Evolutionary conservation across 2,888 invertebrate species (phyloP).

Genomic region (Ectemnius cavifrons): DNA sequence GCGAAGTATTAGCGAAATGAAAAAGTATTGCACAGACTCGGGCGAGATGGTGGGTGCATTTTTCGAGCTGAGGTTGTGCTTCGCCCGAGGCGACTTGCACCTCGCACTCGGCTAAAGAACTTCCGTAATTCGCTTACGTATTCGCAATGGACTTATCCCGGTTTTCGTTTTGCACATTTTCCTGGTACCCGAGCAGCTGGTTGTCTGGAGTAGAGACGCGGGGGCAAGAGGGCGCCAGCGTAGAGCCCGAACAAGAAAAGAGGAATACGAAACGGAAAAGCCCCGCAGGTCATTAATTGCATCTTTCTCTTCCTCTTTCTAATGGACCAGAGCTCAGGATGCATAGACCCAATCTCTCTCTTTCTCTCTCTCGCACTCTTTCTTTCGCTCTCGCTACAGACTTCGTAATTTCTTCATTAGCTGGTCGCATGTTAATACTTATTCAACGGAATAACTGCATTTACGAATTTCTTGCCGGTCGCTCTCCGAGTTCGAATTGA

Average conservation of each 20-base stretch:
- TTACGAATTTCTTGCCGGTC: neutral
- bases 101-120: constrained; percentile 57
- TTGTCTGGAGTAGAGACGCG: constrained; percentile 24
- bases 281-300: constrained; percentile 51
- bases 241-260: constrained; percentile 27
- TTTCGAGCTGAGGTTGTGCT: too few species aligned
- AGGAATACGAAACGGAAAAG: constrained; percentile 17
- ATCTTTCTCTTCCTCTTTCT: constrained; percentile 21
- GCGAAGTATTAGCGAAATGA: constrained; percentile 16
- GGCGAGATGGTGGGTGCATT: constrained; percentile 20
- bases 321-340: constrained; percentile 6
- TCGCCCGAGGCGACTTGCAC: neutral
- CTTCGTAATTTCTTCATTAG: constrained; percentile 6
- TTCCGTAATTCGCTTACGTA: constrained; percentile 70
- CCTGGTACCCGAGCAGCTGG: constrained; percentile 4
- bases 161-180: constrained; percentile 45
- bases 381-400: constrained; percentile 18
- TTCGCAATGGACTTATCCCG: constrained; percentile 63
- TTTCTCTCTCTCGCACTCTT: too few species aligned
- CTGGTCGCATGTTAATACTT: constrained; percentile 18
- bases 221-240: constrained; percentile 31
- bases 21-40: constrained; percentile 18
- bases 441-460: neutral
- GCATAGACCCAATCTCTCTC: too few species aligned
- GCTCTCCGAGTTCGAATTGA: neutral